A percentile compares a stretch with the other conserved stretches of the same genome.
These are phyloP conservation scores for Leuciscus waleckii DNA, from an alignment of 2,797 vertebrate species.

Conservation along the genomic window DNA sequence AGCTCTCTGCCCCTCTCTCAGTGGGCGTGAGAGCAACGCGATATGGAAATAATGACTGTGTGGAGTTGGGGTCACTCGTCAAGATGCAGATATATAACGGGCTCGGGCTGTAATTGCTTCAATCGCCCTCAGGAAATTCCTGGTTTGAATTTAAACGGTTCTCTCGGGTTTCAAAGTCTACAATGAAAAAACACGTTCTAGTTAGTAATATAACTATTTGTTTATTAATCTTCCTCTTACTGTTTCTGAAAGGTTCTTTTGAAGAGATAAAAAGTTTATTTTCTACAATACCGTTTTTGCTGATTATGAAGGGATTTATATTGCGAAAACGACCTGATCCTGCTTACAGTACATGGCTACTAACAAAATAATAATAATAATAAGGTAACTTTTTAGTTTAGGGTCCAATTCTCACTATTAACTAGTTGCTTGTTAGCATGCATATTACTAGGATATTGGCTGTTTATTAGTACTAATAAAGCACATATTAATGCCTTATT, in stretches of 20 bases:
- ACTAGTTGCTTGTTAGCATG: too few relatives aligned
- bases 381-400: too few relatives aligned
- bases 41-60: conserved; percentile 52
- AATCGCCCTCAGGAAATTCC: not conserved
- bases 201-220: not conserved
- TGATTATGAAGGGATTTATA: not conserved
- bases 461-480: too few relatives aligned
- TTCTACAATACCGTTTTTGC: not conserved
- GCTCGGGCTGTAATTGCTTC: conserved; percentile 3
- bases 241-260: not conserved
- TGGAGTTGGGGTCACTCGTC: conserved; percentile 31
- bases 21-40: conserved; percentile 54
- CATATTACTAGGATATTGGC: too few relatives aligned
- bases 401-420: too few relatives aligned
- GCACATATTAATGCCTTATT: too few relatives aligned
- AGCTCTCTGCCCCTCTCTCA: conserved; percentile 49
- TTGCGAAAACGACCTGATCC: not conserved
- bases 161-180: conserved; percentile 20
- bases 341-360: too few relatives aligned
- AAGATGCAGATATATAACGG: conserved; percentile 10
- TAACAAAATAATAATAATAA: not conserved
- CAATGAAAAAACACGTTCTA: not conserved
- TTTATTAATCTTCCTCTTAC: not conserved
- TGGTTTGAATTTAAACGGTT: not conserved
- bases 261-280: not conserved